Base-by-base conservation (phyloP, 2,113 vertebrate species). In the Lipophrys pholis region DNA sequence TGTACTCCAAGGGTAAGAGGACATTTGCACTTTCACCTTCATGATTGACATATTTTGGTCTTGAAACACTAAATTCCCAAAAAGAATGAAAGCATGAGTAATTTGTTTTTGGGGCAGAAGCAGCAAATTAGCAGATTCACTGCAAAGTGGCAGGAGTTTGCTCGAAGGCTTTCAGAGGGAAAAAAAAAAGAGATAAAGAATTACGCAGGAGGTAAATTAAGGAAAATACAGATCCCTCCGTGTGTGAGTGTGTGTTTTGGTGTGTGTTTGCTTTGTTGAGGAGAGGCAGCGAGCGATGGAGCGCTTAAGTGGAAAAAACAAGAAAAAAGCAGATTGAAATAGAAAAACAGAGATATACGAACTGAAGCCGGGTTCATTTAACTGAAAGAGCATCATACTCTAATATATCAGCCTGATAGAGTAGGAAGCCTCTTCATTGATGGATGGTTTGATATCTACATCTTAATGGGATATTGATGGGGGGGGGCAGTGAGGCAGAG, bases 401-500 rank as follows among this genome's bases (percentile, higher is more conserved):
- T 58, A 57, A 81, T 70, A 79, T 72, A 87, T 82, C 61, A 63
- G 66, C 41, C 49, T 53, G 76, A 89, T 73, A 58, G 79, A 82
- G 55, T 76, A 74, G 78, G 51, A 76, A 82, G 79, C 73, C 21
- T 75, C n/a, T 60, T 6, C 54, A 3, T 36, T 90, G 84, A 90
- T 71, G 79, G 83, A 88, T 82, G 63, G 54, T 68, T 67, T 63
- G 6, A 61, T 46, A 78, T 75, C 69, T 50, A 55, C 66, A 73
- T 84, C 76, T 82, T 88, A 89, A 90, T 83, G 77, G 74, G 55
- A 73, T 46, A 63, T 74, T 81, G 79, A 88, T 76, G 57, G 71
- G 78, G 57, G 57, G 59, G 82, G 68, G 45, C 50, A 68, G 69
- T 62, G 74, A 71, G 49, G 57, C 67, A 43, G 50, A 12, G 50